Evolutionary conservation across 1,140 invertebrate species (phyloP).

Genomic region (Drusus annulatus): DNA sequence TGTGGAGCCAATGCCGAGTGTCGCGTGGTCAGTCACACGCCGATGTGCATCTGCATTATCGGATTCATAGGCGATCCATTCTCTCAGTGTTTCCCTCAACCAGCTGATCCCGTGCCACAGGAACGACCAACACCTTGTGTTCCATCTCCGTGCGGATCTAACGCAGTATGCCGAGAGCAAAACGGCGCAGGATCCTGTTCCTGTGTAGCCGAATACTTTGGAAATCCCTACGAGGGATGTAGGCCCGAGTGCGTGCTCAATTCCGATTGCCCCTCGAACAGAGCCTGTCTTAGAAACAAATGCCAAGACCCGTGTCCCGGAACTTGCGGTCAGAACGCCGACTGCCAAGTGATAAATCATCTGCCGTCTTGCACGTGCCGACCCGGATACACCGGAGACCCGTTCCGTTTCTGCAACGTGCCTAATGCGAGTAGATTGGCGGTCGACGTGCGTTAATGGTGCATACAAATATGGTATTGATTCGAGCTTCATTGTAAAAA

Average conservation of each 20-base stretch:
- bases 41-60: constrained; percentile 79
- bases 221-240: constrained; percentile 83
- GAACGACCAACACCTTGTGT: constrained; percentile 75
- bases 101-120: constrained; percentile 60
- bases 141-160: constrained; percentile 85
- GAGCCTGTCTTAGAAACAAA: constrained; percentile 79
- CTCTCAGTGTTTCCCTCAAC: constrained; percentile 70
- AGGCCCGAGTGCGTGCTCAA: constrained; percentile 82
- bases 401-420: constrained; percentile 76
- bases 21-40: constrained; percentile 81
- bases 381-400: constrained; percentile 80
- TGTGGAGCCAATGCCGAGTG: constrained; percentile 83
- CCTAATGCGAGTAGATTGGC: too few relatives aligned
- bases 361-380: constrained; percentile 82
- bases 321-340: constrained; percentile 81
- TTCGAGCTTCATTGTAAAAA: too few relatives aligned
- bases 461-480: too few relatives aligned
- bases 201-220: constrained; percentile 80
- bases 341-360: constrained; percentile 83
- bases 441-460: too few relatives aligned
- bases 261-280: constrained; percentile 78
- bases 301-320: constrained; percentile 82
- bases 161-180: constrained; percentile 84
- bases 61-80: constrained; percentile 83
- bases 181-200: constrained; percentile 83